Evolutionary conservation across 2,797 vertebrate genomes (phyloP).

Genomic region (Dermochelys coriacea): DNA sequence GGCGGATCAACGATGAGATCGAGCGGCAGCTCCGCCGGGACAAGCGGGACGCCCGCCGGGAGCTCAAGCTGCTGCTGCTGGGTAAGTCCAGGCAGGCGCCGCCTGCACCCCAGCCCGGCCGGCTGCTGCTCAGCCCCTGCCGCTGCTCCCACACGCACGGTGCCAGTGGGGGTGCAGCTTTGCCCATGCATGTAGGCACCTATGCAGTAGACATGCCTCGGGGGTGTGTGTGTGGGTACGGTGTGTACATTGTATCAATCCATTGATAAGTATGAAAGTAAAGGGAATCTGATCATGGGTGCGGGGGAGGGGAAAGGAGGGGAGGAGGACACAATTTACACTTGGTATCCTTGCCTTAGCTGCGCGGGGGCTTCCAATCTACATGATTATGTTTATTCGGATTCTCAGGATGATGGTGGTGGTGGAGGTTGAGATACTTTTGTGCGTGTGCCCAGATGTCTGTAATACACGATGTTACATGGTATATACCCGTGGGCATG

Average conservation of each 20-base stretch:
- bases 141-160: background rate
- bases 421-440: background rate
- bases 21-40: constrained; percentile 94
- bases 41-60: constrained; percentile 92
- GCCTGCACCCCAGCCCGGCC: background rate
- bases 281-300: background rate
- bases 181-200: background rate
- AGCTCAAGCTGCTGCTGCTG: constrained; percentile 93
- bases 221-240: background rate
- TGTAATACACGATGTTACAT: background rate
- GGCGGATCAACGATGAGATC: constrained; percentile 96
- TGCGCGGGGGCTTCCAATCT: background rate
- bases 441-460: background rate
- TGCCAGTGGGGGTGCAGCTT: background rate
- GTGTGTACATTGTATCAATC: background rate
- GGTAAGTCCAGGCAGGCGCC: constrained; percentile 82
- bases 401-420: background rate
- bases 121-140: background rate
- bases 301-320: background rate
- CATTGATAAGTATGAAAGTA: background rate
- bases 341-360: background rate
- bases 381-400: background rate
- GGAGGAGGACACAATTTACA: background rate
- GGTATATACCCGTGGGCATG: background rate
- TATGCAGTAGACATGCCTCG: background rate